These are phyloP conservation scores for Zapus hudsonius DNA, from an alignment of 2,113 vertebrate genomes.

Conservation along the genomic window DNA sequence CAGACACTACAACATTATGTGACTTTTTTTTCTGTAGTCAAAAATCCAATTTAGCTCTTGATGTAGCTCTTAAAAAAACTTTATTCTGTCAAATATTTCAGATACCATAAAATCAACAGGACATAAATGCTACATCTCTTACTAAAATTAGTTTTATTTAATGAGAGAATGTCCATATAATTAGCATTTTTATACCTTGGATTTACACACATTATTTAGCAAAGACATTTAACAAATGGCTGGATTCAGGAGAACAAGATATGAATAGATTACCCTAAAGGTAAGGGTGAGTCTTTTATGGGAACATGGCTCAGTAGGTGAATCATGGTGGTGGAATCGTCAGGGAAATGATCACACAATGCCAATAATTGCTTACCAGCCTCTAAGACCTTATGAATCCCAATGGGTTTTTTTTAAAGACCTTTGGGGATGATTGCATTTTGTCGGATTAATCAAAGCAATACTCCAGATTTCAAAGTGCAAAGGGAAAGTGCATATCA, in stretches of 20 bases:
- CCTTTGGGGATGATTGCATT: conserved; percentile 32
- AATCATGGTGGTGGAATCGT: not conserved
- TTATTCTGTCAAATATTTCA: not conserved
- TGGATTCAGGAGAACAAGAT: not conserved
- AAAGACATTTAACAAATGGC: not conserved
- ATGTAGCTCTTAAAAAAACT: not conserved
- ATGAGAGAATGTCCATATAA: not conserved
- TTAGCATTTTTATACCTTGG: not conserved
- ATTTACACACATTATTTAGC: not conserved
- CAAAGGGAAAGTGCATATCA: conserved; percentile 48
- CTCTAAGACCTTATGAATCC: conserved; percentile 45
- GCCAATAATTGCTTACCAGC: conserved; percentile 39
- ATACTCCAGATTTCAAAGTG: conserved; percentile 65
- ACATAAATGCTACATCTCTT: not conserved
- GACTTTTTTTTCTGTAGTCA: not conserved
- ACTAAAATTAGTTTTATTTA: not conserved
- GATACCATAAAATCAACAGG: not conserved
- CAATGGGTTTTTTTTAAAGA: conserved; percentile 59
- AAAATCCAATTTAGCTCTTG: not conserved
- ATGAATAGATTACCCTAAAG: not conserved
- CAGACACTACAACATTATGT: not conserved
- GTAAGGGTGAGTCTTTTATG: not conserved
- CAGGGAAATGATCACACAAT: conserved; percentile 35
- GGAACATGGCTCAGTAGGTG: not conserved
- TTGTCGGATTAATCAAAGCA: conserved; percentile 68